Percentiles rank a stretch among this genome's conserved stretches.
phyloP scores from a whole-genome alignment of 2,113 vertebrate species.

The Melanotaenia duboulayi region DNA sequence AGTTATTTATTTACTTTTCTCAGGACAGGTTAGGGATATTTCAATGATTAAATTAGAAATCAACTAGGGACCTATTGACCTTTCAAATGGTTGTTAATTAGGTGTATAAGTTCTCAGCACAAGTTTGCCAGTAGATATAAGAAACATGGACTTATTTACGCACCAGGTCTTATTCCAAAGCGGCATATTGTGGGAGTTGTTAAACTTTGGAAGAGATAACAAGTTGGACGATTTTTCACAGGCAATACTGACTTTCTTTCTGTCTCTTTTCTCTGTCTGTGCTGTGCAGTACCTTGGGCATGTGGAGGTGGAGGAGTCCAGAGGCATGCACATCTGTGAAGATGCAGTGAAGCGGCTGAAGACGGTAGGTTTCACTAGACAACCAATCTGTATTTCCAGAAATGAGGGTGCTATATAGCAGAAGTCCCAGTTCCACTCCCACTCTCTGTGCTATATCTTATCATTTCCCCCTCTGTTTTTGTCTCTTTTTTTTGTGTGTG shows the following conservation, averaged over 20 bases:
- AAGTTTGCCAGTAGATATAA: no score
- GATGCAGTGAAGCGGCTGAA: slow-evolving; percentile 98
- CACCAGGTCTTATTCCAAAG: no score
- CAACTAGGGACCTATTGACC: slow-evolving; percentile 38
- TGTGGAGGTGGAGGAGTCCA: slow-evolving; percentile 98
- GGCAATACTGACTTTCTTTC: no score
- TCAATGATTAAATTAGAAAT: not conserved
- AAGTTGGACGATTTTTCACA: no score
- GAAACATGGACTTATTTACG: no score
- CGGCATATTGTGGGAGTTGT: no score
- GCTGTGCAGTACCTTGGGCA: slow-evolving; percentile 92
- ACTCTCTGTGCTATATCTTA: not conserved
- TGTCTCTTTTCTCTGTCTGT: not conserved
- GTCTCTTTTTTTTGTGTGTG: slow-evolving; percentile 3
- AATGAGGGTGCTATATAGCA: slow-evolving; percentile 9
- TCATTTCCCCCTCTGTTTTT: slow-evolving; percentile 24
- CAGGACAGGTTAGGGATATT: not conserved
- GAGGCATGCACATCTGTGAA: slow-evolving; percentile 99
- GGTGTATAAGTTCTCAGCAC: no score
- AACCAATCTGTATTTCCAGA: slow-evolving; percentile 27
- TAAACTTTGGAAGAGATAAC: no score
- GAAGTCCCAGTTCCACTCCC: slow-evolving; percentile 3
- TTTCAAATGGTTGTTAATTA: no score
- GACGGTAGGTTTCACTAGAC: slow-evolving; percentile 88
- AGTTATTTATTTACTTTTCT: slow-evolving; percentile 3